Conservation (phyloP, 2,113 vertebrate species). For the Chloroceryle aenea region DNA sequence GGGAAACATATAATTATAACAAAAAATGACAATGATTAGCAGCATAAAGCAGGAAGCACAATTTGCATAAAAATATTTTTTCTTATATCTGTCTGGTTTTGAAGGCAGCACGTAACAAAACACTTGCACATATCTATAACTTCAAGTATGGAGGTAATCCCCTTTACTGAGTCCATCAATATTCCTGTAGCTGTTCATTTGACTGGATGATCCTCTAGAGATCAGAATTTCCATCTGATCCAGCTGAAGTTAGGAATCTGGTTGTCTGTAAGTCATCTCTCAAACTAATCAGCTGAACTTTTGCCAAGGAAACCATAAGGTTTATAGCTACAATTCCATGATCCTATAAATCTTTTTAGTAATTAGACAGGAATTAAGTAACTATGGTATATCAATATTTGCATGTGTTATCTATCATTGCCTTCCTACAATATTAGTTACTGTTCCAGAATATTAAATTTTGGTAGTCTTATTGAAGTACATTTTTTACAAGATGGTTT, state of each 20-base stretch:
- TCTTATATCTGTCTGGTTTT: background rate
- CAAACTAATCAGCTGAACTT: constrained; percentile 3
- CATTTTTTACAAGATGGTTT: background rate
- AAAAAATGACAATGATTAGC: constrained; percentile 29
- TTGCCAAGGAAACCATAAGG: constrained; percentile 19
- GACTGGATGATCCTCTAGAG: background rate
- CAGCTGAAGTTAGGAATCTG: background rate
- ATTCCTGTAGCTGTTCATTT: background rate
- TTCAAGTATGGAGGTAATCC: background rate
- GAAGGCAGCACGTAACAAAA: background rate
- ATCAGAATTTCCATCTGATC: background rate
- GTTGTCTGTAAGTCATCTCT: background rate
- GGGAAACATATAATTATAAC: constrained; percentile 32
- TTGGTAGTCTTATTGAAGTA: background rate
- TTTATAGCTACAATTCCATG: background rate
- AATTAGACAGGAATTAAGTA: constrained; percentile 21
- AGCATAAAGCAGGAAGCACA: background rate
- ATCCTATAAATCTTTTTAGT: background rate
- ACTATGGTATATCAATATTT: constrained; percentile 24
- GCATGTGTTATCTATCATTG: background rate
- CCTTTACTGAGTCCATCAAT: background rate
- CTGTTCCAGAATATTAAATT: background rate
- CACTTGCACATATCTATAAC: background rate
- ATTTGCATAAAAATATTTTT: background rate
- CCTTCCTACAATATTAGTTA: background rate